Conservation (phyloP, 2,797 vertebrate species). For the Brotula barbata region DNA sequence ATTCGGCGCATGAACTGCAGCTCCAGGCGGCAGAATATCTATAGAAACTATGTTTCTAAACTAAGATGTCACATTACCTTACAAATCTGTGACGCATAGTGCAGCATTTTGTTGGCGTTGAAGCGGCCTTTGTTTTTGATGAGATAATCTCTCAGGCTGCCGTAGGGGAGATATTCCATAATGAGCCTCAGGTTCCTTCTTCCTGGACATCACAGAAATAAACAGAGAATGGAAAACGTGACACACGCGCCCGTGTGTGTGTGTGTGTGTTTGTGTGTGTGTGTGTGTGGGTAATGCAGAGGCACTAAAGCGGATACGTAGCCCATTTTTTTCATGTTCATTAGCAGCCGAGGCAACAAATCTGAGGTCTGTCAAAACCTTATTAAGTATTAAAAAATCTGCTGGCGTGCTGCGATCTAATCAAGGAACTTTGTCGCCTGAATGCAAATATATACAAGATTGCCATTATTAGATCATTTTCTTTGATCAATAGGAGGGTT, state of each 20-base stretch:
- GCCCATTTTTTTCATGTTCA: background rate
- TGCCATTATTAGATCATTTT: too few species aligned
- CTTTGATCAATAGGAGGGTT: background rate
- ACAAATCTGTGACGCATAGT: slow-evolving; percentile 94
- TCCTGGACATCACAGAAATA: slow-evolving; percentile 69
- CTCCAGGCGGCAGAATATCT: too few species aligned
- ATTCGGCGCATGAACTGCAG: too few species aligned
- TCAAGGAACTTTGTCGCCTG: too few species aligned
- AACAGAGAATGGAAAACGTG: background rate
- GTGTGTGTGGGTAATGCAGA: background rate
- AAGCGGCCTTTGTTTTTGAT: slow-evolving; percentile 92
- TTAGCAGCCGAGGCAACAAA: slow-evolving; percentile 2
- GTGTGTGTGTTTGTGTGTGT: too few species aligned
- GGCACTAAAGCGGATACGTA: background rate
- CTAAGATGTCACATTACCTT: too few species aligned
- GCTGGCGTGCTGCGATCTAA: background rate
- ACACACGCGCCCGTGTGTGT: too few species aligned
- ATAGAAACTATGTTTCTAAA: too few species aligned
- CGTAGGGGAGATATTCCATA: slow-evolving; percentile 97
- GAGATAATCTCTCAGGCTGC: slow-evolving; percentile 96
- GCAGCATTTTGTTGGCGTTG: slow-evolving; percentile 91
- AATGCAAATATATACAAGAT: too few species aligned
- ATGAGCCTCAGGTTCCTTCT: slow-evolving; percentile 91
- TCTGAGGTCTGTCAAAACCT: slow-evolving; percentile 15
- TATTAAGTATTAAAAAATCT: slow-evolving; percentile 24